phyloP scores from a whole-genome alignment of 35 echinoderm and acorn worm species.

The Heliocidaris erythrogramma region DNA sequence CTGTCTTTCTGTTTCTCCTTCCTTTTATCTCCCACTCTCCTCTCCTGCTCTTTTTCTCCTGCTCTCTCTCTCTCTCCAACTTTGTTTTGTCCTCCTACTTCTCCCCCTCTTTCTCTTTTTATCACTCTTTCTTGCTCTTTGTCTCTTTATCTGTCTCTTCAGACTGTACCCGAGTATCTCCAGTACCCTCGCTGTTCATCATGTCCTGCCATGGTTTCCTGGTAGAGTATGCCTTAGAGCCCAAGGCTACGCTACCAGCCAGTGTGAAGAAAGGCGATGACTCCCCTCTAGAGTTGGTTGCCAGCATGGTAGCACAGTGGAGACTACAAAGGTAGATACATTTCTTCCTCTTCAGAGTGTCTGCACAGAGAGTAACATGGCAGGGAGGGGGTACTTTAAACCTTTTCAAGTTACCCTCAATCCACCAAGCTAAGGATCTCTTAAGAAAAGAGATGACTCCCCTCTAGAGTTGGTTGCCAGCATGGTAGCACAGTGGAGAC shows the following conservation, averaged over 20 bases:
- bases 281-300: conserved; percentile 65
- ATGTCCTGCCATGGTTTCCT: conserved; percentile 89
- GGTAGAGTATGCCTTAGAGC: conserved; percentile 82
- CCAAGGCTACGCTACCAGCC: conserved; percentile 40
- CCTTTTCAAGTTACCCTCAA: no score
- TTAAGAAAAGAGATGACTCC: conserved; percentile 67
- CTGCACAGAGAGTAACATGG: not conserved
- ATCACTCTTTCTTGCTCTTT: not conserved
- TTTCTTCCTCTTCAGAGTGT: not conserved
- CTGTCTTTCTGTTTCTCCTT: not conserved
- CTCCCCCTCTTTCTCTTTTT: not conserved
- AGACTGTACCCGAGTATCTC: conserved; percentile 49
- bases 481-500: conserved; percentile 76
- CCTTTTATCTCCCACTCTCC: not conserved
- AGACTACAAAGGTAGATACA: conserved; percentile 78
- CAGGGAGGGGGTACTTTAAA: not conserved
- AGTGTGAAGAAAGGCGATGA: conserved; percentile 79
- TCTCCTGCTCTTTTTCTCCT: not conserved
- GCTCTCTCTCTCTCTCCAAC: not conserved
- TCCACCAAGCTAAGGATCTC: no score
- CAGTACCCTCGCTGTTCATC: conserved; percentile 86
- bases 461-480: conserved; percentile 71
- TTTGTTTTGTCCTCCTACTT: not conserved
- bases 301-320: conserved; percentile 79
- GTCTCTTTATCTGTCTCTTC: not conserved